phyloP scores from a whole-genome alignment of 2,888 invertebrate species.

The Folsomia candida region DNA sequence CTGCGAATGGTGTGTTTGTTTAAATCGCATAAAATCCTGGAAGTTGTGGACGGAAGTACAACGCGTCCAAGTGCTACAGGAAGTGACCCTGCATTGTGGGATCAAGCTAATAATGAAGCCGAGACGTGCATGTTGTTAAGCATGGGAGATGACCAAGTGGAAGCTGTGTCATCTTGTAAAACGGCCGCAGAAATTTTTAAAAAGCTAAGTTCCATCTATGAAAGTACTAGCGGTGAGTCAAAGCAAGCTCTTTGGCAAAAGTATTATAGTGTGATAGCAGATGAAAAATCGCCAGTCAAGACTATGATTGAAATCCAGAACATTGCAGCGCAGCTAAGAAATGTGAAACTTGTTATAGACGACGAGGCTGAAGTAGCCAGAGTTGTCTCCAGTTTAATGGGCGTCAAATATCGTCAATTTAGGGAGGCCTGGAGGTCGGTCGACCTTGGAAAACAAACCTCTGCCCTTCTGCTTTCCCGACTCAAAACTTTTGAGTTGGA shows the following conservation, averaged over 20 bases:
- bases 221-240: constrained; percentile 30
- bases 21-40: constrained; percentile 13
- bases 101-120: constrained; percentile 28
- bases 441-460: constrained; percentile 19
- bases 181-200: constrained; percentile 30
- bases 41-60: constrained; percentile 26
- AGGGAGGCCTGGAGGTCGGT: constrained; percentile 38
- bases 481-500: constrained; percentile 27
- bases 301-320: constrained; percentile 36
- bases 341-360: constrained; percentile 16
- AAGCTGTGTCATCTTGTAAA: constrained; percentile 25
- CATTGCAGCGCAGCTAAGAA: constrained; percentile 29
- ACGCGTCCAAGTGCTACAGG: constrained; percentile 13
- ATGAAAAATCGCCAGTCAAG: constrained; percentile 22
- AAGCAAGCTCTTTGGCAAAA: constrained; percentile 31
- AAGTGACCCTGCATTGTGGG: constrained; percentile 19
- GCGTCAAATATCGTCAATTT: constrained; percentile 27
- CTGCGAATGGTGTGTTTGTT: constrained; percentile 28
- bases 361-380: constrained; percentile 27
- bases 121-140: constrained; percentile 17
- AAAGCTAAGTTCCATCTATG: constrained; percentile 29
- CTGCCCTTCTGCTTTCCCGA: constrained; percentile 25
- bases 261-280: constrained; percentile 20
- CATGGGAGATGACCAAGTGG: constrained; percentile 31
- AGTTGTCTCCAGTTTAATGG: constrained; percentile 30